Evolutionary conservation across 2,888 invertebrate species (phyloP), one percentile per base, ranked within the genome.

Genomic region (Coelopa pilipes): DNA sequence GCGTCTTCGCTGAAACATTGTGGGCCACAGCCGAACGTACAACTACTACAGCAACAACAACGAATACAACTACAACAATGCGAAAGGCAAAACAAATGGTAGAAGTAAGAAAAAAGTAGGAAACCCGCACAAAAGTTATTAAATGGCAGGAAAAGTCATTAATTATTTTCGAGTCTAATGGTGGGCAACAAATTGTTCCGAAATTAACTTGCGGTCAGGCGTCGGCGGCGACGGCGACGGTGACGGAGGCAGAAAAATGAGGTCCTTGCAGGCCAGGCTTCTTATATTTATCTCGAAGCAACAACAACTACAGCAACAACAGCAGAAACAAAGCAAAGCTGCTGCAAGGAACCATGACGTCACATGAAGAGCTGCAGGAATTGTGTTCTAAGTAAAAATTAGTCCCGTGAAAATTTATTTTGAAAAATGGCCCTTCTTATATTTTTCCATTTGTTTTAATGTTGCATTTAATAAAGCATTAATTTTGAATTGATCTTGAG

Each of bases 141-240:
- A 55, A 65, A 71, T 63, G 53, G 55, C 60, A 46, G 19, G 53
- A 63, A 71, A 63, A 65, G 55, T 55, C 71, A 71, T 71, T 71
- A 71, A 71, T 71, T 71, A 71, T 65, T 65, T 63, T 65, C 21
- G 13, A 15, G 57, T 55, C 65, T 71, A 53, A 55, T 65, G 71
- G 71, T 71, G 19, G 62, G 71, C 65, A 65, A 65, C 53, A 71
- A 71, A 71, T 71, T 71, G 71, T 65, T 71, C 53, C 21, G 65
- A 71, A 71, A 71, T 71, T 71, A 55, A 71, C 63, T 46, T 65
- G 65, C 45, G 71, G 53, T 65, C 50, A 19, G 46, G 24, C 24
- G 21, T 46, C 47, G 34, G 1, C 34, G 34, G 34, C 34, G 34
- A 34, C 2, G 62, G 62, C 47, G 34, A 0, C 34, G 34, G 34